Percentiles rank a stretch among this genome's conserved stretches.
These are phyloP conservation scores for Holotrichia oblita DNA, from an alignment of 1,140 invertebrate species.

Conservation along the genomic window DNA sequence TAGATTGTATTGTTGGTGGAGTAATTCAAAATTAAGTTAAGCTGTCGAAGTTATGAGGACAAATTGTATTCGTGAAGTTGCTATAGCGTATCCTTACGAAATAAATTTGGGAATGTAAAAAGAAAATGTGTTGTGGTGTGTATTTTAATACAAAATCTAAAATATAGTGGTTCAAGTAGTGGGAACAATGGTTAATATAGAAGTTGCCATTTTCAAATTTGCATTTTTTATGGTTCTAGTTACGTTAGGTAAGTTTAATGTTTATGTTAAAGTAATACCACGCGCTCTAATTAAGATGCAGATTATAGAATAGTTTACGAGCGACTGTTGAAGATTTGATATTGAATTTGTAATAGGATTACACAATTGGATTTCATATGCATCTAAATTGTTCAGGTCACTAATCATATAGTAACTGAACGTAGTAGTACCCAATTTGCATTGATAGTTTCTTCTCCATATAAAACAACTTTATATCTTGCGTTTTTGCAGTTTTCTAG, in stretches of 20 bases:
- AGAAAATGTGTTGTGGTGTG: neutral
- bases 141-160: neutral
- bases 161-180: neutral
- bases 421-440: too few species aligned
- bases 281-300: too few species aligned
- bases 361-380: too few species aligned
- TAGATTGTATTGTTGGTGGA: neutral
- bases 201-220: constrained; percentile 15
- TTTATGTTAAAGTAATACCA: too few species aligned
- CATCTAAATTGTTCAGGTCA: too few species aligned
- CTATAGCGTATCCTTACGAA: neutral
- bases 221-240: constrained; percentile 6
- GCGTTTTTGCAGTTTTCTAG: too few species aligned
- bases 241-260: neutral
- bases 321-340: too few species aligned
- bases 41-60: neutral
- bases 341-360: too few species aligned
- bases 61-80: neutral
- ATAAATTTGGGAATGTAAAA: constrained; percentile 1
- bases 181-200: neutral
- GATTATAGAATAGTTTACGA: too few species aligned
- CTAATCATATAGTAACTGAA: too few species aligned
- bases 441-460: too few species aligned
- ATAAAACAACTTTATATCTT: too few species aligned
- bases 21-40: neutral